Percentiles rank a stretch among this genome's conserved stretches.
Conservation (phyloP, 2,797 vertebrate species). For the Sus cebifrons region DNA sequence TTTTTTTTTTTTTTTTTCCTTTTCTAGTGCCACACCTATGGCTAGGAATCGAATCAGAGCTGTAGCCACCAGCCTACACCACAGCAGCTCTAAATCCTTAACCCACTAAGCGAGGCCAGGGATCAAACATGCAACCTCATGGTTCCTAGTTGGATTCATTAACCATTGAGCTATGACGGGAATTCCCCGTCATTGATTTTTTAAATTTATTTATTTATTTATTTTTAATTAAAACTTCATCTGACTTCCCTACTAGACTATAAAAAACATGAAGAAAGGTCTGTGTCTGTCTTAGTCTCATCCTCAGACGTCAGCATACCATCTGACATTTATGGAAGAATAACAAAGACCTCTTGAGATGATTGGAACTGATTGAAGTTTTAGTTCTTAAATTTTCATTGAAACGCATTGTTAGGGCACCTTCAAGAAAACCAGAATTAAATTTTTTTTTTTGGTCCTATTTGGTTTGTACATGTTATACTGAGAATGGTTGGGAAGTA, state of each 20-base stretch:
- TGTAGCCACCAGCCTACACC: too few species aligned
- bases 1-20: too few species aligned
- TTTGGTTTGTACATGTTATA: not conserved
- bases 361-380: not conserved
- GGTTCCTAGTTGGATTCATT: too few species aligned
- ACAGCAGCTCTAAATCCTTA: too few species aligned
- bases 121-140: too few species aligned
- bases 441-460: not conserved
- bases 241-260: not conserved
- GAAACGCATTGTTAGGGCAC: not conserved
- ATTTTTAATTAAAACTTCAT: not conserved
- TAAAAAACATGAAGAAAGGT: not conserved
- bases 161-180: too few species aligned
- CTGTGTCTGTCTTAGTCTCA: not conserved
- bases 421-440: constrained; percentile 13
- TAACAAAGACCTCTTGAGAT: not conserved
- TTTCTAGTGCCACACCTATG: too few species aligned
- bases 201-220: not conserved
- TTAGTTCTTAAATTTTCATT: constrained; percentile 9
- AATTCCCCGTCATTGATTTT: not conserved
- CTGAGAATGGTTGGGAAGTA: not conserved
- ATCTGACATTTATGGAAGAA: not conserved
- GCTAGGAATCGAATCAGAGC: too few species aligned
- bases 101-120: too few species aligned
- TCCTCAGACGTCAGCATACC: not conserved